Percentiles rank a stretch among this genome's conserved stretches.
phyloP scores from a whole-genome alignment of 2,113 vertebrate species.

The Zosterops borbonicus region DNA sequence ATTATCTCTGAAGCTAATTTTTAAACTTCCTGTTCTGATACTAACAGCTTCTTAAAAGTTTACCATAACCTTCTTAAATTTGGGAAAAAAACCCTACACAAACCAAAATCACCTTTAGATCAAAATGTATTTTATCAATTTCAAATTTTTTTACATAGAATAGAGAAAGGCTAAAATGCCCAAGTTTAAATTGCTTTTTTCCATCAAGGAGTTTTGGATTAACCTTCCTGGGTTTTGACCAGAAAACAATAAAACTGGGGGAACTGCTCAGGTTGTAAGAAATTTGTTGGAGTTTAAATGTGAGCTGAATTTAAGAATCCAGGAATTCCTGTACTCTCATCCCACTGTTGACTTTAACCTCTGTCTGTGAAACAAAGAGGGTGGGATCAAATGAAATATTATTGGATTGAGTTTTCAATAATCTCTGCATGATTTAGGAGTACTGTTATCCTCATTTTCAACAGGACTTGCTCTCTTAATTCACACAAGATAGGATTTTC shows the following conservation, averaged over 20 bases:
- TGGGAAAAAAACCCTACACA: fast-evolving
- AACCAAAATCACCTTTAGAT: not conserved
- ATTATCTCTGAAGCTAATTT: not conserved
- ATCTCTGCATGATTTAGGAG: not conserved
- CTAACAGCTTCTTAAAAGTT: not conserved
- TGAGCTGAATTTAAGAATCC: not conserved
- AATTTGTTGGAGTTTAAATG: not conserved
- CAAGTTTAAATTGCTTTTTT: not conserved
- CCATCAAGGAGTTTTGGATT: not conserved
- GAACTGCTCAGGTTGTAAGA: not conserved
- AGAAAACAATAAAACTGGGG: not conserved
- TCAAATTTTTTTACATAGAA: not conserved
- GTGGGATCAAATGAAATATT: not conserved
- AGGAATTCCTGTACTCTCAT: not conserved
- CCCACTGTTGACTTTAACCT: not conserved
- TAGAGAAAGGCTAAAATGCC: not conserved
- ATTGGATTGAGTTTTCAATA: not conserved
- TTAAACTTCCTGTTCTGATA: not conserved
- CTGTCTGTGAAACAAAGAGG: not conserved
- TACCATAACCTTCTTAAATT: not conserved
- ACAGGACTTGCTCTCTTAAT: not conserved
- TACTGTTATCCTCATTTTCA: slow-evolving; percentile 3
- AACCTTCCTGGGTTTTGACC: not conserved
- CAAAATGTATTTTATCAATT: not conserved
- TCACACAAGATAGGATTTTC: not conserved